These are phyloP conservation scores for Scaptomyza tumidula DNA, from an alignment of 2,888 invertebrate genomes.

Conservation along the genomic window DNA sequence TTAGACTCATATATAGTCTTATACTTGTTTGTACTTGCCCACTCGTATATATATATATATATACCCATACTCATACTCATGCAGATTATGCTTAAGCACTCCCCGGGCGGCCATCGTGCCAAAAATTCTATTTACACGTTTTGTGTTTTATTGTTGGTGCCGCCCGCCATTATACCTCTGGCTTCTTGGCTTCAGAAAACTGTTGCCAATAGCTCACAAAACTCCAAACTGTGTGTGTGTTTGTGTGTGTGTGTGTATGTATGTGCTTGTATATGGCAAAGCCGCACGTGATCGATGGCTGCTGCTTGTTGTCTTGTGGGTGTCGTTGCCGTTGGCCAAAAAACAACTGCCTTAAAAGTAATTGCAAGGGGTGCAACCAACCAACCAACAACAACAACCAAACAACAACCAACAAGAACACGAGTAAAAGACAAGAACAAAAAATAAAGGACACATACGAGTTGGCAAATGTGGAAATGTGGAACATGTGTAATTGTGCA, in stretches of 20 bases:
- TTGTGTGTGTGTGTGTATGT: slow-evolving; percentile 18
- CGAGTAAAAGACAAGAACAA: slow-evolving; percentile 28
- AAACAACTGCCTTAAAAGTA: slow-evolving; percentile 75
- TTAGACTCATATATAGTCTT: background rate
- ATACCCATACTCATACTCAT: slow-evolving; percentile 53
- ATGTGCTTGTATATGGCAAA: slow-evolving; percentile 49
- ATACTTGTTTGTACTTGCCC: background rate
- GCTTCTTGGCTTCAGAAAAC: slow-evolving; percentile 55
- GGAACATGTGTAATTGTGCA: slow-evolving; percentile 82
- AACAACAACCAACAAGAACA: slow-evolving; percentile 36
- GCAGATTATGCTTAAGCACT: slow-evolving; percentile 83
- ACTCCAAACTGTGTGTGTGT: slow-evolving; percentile 38
- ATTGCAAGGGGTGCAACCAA: slow-evolving; percentile 77
- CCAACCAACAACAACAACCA: slow-evolving; percentile 41
- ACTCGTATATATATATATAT: background rate
- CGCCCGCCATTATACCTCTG: slow-evolving; percentile 15
- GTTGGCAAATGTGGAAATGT: slow-evolving; percentile 64
- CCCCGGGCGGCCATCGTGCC: slow-evolving; percentile 82
- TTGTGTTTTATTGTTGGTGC: slow-evolving; percentile 81
- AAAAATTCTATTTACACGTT: slow-evolving; percentile 84
- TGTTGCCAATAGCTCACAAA: slow-evolving; percentile 74
- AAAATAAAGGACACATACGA: slow-evolving; percentile 36
- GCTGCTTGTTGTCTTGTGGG: slow-evolving; percentile 65
- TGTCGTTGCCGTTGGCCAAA: slow-evolving; percentile 64
- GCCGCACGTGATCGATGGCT: slow-evolving; percentile 78